Evolutionary conservation across 2,888 invertebrate species (phyloP), one percentile per base, ranked within the genome.

Genomic region (Tiphia femorata): DNA sequence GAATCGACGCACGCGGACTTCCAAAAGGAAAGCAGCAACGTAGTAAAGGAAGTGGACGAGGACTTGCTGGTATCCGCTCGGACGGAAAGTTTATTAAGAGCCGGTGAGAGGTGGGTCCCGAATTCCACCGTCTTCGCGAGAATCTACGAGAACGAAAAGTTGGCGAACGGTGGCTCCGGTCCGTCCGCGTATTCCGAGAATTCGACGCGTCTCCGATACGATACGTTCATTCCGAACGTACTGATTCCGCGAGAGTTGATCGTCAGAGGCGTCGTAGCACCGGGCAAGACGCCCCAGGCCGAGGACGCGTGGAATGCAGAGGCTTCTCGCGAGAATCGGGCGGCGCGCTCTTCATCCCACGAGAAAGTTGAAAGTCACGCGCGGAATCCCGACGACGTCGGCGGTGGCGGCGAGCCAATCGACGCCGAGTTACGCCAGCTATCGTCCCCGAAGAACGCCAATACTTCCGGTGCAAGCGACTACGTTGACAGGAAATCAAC

Each of bases 181-280:
- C 17, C n/a, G 16, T 37, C 3, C 37, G 8, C 3, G 37, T 17
- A n/a, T 19, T 19, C 10, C 37, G 10, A n/a, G 42, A 43, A 43
- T 43, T 43, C 42, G 19, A 43, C 17, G n/a, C 17, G 27, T 43
- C 25, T 16, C 10, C 25, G n/a, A 14, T 25, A 43, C 42, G 42
- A 43, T 43, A 43, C 42, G 27, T 43, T 17, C 19, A 17, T 17
- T n/a, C 27, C 29, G n/a, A 25, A n/a, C 25, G 29, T 17, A 0
- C 17, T 17, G 10, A 43, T 7, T 37, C 37, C 16, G 17, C n/a
- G 10, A 1, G 25, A 3, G 27, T 25, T 27, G 14, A 27, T 27
- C 16, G 16, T n/a, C 14, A 10, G 27, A 25, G 27, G 6, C 42
- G n/a, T 2, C 16, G n/a, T n/a, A n/a, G 10, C 27, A 4, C 6